Conservation (phyloP, 1,140 invertebrate genomes). For the Bombus vancouverensis region DNA sequence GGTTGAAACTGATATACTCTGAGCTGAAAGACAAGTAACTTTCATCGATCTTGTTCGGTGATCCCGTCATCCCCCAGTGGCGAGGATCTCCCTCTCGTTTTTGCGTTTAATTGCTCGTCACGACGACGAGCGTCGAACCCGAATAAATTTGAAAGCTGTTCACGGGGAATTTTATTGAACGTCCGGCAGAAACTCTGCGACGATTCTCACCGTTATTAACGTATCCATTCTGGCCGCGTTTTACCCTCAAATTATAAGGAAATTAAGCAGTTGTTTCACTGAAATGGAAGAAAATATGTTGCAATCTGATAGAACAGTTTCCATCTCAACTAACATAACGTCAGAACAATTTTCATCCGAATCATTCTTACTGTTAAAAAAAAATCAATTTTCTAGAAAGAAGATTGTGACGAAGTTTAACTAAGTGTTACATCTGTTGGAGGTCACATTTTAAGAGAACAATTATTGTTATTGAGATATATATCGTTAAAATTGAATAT, state of each 20-base stretch:
- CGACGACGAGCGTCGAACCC: background rate
- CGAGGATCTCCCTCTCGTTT: background rate
- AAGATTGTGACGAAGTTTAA: no score
- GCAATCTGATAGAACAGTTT: background rate
- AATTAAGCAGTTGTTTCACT: background rate
- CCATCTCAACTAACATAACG: no score
- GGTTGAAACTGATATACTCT: slow-evolving; percentile 48
- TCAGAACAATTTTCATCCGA: no score
- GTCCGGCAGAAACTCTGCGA: background rate
- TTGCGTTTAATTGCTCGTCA: slow-evolving; percentile 35
- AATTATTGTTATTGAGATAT: no score
- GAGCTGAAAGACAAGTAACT: slow-evolving; percentile 49
- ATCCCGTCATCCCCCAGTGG: background rate
- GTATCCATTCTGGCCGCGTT: no score
- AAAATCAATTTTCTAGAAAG: no score
- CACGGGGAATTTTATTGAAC: background rate
- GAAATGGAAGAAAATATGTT: background rate
- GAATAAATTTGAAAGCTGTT: slow-evolving; percentile 28
- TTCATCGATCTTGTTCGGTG: slow-evolving; percentile 42
- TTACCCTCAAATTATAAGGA: background rate
- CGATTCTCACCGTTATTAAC: background rate
- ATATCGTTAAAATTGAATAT: no score
- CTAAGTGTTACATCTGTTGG: no score
- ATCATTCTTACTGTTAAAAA: no score
- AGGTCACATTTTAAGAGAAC: no score